A percentile compares a stretch with the other conserved stretches of the same genome.
These are phyloP conservation scores for Ferrisia virgata DNA, from an alignment of 2,888 invertebrate genomes.

Conservation along the genomic window DNA sequence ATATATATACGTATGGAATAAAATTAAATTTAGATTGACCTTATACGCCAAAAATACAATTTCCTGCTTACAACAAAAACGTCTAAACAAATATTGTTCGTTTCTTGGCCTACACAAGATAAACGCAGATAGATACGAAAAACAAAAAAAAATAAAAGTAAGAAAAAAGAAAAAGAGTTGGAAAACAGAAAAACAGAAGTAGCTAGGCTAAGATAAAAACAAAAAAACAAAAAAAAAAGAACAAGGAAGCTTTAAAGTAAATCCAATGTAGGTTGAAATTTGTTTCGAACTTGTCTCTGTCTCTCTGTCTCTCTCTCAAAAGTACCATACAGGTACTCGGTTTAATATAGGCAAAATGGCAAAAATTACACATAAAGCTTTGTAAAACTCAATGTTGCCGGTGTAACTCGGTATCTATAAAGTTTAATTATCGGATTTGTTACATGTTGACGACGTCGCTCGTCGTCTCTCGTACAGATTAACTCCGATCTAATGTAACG, in stretches of 20 bases:
- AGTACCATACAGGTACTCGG: not conserved
- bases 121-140: not conserved
- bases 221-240: too few relatives aligned
- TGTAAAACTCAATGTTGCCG: not conserved
- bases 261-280: not conserved
- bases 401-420: not conserved
- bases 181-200: not conserved
- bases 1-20: not conserved
- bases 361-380: not conserved
- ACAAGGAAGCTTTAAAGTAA: not conserved
- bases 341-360: not conserved
- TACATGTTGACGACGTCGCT: not conserved
- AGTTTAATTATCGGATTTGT: slow-evolving; percentile 15
- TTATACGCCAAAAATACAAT: slow-evolving; percentile 1
- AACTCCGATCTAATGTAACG: not conserved
- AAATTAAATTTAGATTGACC: slow-evolving; percentile 1
- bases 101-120: not conserved
- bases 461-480: too few relatives aligned
- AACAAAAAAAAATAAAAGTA: not conserved
- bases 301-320: too few relatives aligned
- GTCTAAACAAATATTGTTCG: not conserved
- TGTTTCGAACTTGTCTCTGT: not conserved
- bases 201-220: not conserved
- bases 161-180: not conserved
- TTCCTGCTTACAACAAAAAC: not conserved